Evolutionary conservation across 2,113 vertebrate species (phyloP), one percentile per base, ranked within the genome.

Genomic region (Hipposideros armiger): DNA sequence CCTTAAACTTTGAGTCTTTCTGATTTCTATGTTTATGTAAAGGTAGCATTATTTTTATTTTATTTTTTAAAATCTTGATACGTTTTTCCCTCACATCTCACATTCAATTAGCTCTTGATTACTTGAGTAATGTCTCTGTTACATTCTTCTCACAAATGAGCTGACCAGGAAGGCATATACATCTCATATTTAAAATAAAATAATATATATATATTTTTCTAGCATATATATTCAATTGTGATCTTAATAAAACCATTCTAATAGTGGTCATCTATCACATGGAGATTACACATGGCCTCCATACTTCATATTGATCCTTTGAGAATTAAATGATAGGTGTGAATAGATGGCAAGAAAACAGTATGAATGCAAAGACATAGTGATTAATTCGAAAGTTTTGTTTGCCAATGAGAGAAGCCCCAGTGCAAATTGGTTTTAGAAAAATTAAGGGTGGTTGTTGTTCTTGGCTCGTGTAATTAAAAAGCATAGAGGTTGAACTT

Each of bases 191-290:
- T 84, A n/a, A 87, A 36, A 7, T 32, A 50, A 11, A 50, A 50
- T 50, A 50, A 50, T 11, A 50, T 11, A 11, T 50, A 50, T 36
- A 36, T 36, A 14, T 73, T 77, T 82, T 93, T 88, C n/a, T 89
- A 47, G 62, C 1, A 19, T 45, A 14, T 74, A 40, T 60, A 15
- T 90, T 94, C 28, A 54, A 0, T 56, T 72, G 2, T 80, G 28
- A 67, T 91, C 32, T 60, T 88, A 94, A 84, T 73, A 56, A 70
- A 88, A 3, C 14, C 74, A 45, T 80, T 94, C 20, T 91, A 8
- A 76, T 70, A 58, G 20, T 73, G 87, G 22, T 56, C 17, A 40
- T 87, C 52, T 64, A 74, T 69, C 62, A 74, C 56, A 36, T 45
- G 5, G 40, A 86, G 45, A 84, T 84, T 73, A 14, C 2, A 17